Evolutionary conservation across 2,797 vertebrate genomes (phyloP).

Genomic region (Botia almorhae): DNA sequence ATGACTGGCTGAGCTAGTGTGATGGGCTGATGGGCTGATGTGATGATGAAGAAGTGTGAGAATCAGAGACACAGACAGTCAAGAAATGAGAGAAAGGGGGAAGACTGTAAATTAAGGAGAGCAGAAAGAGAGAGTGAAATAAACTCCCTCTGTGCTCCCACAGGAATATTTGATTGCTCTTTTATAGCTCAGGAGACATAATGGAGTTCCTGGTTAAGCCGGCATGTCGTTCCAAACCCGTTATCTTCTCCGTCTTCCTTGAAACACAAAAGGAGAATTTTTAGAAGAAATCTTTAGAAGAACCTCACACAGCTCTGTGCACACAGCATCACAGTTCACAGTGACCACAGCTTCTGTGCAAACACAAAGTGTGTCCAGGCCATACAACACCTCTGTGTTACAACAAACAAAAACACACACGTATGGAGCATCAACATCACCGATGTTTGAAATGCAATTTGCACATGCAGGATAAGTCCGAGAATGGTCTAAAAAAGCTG

Average conservation of each 20-base stretch:
- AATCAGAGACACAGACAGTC: slow-evolving; percentile 34
- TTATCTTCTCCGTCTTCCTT: too few relatives aligned
- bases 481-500: not conserved
- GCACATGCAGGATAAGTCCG: not conserved
- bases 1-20: slow-evolving; percentile 43
- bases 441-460: not conserved
- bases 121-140: slow-evolving; percentile 61
- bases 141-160: slow-evolving; percentile 11
- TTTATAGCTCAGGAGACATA: slow-evolving; percentile 14
- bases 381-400: not conserved
- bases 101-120: slow-evolving; percentile 43
- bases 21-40: slow-evolving; percentile 10
- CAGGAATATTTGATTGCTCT: slow-evolving; percentile 57
- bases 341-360: not conserved
- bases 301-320: too few relatives aligned
- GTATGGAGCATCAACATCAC: not conserved
- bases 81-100: slow-evolving; percentile 14
- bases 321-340: not conserved
- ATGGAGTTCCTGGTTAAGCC: not conserved
- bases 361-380: not conserved
- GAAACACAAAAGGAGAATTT: not conserved
- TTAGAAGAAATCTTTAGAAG: not conserved
- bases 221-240: not conserved
- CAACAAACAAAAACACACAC: not conserved
- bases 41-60: slow-evolving; percentile 34